Evolutionary conservation across 1,140 invertebrate genomes (phyloP).

Genomic region (Andricus grossulariae): DNA sequence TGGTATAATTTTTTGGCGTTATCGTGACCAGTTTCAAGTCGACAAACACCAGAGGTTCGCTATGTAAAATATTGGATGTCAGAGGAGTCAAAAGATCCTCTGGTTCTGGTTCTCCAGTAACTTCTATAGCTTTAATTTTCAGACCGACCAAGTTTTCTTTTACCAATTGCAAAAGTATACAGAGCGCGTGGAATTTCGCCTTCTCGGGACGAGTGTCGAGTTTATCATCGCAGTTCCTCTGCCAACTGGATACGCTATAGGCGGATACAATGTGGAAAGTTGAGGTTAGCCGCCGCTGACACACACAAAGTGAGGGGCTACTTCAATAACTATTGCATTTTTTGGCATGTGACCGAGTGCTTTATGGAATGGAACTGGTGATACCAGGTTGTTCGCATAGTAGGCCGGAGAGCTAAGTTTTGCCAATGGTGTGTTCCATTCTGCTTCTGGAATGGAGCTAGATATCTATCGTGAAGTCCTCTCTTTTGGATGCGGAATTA

Average conservation of each 20-base stretch:
- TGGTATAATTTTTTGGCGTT: constrained; percentile 70
- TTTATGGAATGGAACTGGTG: no score
- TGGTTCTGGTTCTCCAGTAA: constrained; percentile 79
- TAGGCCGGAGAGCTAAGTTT: constrained; percentile 92
- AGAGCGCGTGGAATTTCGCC: constrained; percentile 80
- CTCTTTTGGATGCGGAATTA: constrained; percentile 87
- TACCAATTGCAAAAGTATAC: constrained; percentile 82
- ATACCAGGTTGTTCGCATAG: constrained; percentile 96
- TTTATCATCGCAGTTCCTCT: no score
- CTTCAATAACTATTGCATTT: no score
- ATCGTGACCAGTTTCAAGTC: constrained; percentile 65
- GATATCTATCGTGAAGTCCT: constrained; percentile 92
- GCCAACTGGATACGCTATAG: no score
- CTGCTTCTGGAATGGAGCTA: constrained; percentile 89
- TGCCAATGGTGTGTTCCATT: constrained; percentile 88
- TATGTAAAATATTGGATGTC: constrained; percentile 79
- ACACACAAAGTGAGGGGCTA: no score
- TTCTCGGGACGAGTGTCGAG: constrained; percentile 79
- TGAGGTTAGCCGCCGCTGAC: no score
- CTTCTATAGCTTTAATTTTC: constrained; percentile 88
- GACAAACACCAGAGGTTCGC: constrained; percentile 80
- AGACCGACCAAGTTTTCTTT: constrained; percentile 85
- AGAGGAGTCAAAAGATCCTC: constrained; percentile 80
- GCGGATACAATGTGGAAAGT: no score
- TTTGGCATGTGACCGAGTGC: no score